A percentile compares a stretch with the other conserved stretches of the same genome.
phyloP scores from a whole-genome alignment of 1,140 invertebrate species.

The Cherax quadricarinatus region DNA sequence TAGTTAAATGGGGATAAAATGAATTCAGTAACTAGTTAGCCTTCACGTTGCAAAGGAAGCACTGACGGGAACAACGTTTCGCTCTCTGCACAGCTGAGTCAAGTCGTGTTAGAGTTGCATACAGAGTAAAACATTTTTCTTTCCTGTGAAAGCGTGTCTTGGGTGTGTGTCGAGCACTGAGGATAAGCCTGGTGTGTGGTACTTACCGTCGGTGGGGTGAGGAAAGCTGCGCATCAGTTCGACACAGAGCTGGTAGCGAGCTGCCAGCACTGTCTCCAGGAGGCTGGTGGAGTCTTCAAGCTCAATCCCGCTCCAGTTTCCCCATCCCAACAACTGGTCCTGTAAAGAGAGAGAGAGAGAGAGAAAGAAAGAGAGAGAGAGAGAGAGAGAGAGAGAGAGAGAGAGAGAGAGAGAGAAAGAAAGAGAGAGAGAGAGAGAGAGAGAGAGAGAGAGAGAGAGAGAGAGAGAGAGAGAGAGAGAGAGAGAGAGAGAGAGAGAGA shows the following conservation, averaged over 20 bases:
- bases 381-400: not conserved
- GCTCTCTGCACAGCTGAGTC: no score
- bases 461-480: not conserved
- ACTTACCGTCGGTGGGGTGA: not conserved
- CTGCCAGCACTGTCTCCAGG: constrained; percentile 12
- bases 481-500: no score
- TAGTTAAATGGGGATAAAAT: no score
- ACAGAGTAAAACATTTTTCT: no score
- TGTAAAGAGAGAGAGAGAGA: not conserved
- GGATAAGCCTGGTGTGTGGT: not conserved
- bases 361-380: not conserved
- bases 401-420: not conserved
- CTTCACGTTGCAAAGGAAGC: no score
- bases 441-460: not conserved
- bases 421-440: not conserved
- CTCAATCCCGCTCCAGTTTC: no score
- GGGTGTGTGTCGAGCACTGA: not conserved
- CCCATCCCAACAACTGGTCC: not conserved
- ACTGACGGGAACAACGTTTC: no score
- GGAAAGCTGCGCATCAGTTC: not conserved
- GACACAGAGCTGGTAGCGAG: constrained; percentile 4
- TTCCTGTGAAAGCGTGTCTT: no score
- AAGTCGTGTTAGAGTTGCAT: no score
- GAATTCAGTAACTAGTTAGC: no score
- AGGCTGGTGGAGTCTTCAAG: not conserved